A percentile compares a stretch with the other conserved stretches of the same genome.
These are phyloP conservation scores for Micrasema longulum DNA, from an alignment of 1,140 invertebrate species.

Conservation along the genomic window DNA sequence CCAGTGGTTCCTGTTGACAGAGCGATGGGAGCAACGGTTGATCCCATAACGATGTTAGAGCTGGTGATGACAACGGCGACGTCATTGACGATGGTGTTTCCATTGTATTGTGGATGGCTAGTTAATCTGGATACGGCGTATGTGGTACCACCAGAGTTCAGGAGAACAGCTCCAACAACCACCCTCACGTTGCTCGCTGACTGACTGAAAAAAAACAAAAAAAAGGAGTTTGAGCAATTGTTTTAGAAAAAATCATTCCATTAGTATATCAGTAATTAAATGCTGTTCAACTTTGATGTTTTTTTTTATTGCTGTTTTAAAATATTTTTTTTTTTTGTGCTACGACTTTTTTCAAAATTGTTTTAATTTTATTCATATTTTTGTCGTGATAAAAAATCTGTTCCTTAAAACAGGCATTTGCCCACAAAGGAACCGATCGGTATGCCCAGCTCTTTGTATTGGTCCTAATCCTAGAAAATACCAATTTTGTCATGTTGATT, in stretches of 20 bases:
- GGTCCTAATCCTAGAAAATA: neutral
- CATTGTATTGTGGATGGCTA: slow-evolving; percentile 66
- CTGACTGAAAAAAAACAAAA: slow-evolving; percentile 48
- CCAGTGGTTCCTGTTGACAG: slow-evolving; percentile 56
- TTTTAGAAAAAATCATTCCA: too few species aligned
- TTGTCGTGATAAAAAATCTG: too few species aligned
- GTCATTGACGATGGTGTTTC: slow-evolving; percentile 61
- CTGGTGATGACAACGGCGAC: slow-evolving; percentile 67
- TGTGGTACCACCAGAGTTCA: slow-evolving; percentile 62
- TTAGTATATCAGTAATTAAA: too few species aligned
- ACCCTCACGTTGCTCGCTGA: slow-evolving; percentile 58
- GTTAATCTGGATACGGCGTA: slow-evolving; percentile 64
- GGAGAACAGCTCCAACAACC: slow-evolving; percentile 68
- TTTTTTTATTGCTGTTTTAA: too few species aligned
- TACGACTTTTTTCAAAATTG: too few species aligned
- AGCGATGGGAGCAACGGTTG: slow-evolving; percentile 60
- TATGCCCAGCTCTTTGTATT: neutral
- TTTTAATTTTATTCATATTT: too few species aligned
- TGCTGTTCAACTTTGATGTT: too few species aligned
- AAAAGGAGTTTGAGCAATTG: too few species aligned
- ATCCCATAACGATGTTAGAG: slow-evolving; percentile 61
- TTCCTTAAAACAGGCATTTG: too few species aligned
- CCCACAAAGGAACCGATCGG: too few species aligned
- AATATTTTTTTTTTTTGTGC: too few species aligned
- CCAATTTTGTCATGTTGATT: neutral